Evolutionary conservation across 1,140 invertebrate species (phyloP).

Genomic region (Pygmarrhopalites habei): DNA sequence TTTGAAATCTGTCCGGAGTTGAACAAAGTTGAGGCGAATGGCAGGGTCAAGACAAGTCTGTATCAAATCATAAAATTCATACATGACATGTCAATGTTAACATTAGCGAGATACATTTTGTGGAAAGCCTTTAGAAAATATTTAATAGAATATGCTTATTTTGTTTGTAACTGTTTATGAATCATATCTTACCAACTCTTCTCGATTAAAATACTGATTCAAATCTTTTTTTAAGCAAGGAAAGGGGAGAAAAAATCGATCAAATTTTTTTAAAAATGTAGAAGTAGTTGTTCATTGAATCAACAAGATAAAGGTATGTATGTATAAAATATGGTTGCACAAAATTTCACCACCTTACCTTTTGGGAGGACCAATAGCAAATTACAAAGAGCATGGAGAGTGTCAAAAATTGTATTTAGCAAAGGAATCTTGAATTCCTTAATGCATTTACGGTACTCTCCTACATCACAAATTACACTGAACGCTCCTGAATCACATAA

Average conservation of each 20-base stretch:
- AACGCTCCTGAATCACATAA: slow-evolving; percentile 92
- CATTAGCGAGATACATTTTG: no score
- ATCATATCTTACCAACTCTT: slow-evolving; percentile 77
- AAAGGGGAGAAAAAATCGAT: no score
- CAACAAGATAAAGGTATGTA: no score
- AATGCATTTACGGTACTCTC: slow-evolving; percentile 80
- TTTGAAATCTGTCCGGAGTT: slow-evolving; percentile 85
- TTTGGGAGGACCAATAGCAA: slow-evolving; percentile 89
- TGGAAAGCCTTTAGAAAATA: no score
- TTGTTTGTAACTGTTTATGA: no score
- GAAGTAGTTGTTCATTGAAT: no score
- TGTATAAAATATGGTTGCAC: no score
- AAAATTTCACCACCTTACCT: no score
- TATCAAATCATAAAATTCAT: slow-evolving; percentile 39
- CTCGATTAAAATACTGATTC: slow-evolving; percentile 86
- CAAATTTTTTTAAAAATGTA: no score
- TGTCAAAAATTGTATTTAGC: slow-evolving; percentile 83
- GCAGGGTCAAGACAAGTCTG: slow-evolving; percentile 79
- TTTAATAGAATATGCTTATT: no score
- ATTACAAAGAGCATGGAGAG: slow-evolving; percentile 91
- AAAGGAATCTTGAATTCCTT: slow-evolving; percentile 64
- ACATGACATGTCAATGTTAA: no score
- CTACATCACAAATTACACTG: slow-evolving; percentile 96
- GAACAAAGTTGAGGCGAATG: slow-evolving; percentile 83
- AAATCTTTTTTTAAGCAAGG: no score